Base-by-base conservation (phyloP, 2,113 vertebrate species). In the Xiphias gladius region DNA sequence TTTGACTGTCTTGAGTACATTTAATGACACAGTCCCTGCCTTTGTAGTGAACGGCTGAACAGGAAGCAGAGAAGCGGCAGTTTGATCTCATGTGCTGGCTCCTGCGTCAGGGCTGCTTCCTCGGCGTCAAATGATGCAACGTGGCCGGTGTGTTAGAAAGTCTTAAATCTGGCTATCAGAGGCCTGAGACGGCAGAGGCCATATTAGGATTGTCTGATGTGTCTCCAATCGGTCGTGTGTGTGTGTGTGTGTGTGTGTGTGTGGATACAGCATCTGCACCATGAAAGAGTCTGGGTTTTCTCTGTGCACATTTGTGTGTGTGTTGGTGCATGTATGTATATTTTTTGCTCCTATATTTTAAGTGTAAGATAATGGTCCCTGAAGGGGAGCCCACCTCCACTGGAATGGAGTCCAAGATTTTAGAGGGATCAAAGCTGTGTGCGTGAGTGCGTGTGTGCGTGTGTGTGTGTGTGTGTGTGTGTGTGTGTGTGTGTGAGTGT, bases 361-460 rank as follows among this genome's bases (percentile, higher is more conserved):
- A 81, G 70, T 50, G 66, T 79, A 72, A 66, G 74, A 83, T 81
- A 73, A 85, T 82, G 62, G 73, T 89, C 82, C 87, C 89, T 61
- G 13, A 85, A 87, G 87, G 76, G 69, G 30, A 85, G 63, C 80
- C 82, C 55, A 91, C 79, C 89, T 87, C 57, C 62, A 72, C 65
- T 65, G 71, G 24, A 83, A 43, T 41, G 1, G 57, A 80, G 84
- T 72, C 82, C 39, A 64, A 35, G 19, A 59, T 63, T 77, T 76
- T 48, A 58, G 64, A 77, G 73, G 71, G 62, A 76, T 69, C 85
- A 22, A 69, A 84, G 61, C 46, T 0, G 30, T 66, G 46, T 69
- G 74, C 66, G 73, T 70, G 39, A 59, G 35, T 64, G 66, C 66
- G 58, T 58, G 75, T 81, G 79, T 78, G 20, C 32, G 28, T 64